Conservation (phyloP, 2,797 vertebrate species). For the Philypnodon macrostomus region DNA sequence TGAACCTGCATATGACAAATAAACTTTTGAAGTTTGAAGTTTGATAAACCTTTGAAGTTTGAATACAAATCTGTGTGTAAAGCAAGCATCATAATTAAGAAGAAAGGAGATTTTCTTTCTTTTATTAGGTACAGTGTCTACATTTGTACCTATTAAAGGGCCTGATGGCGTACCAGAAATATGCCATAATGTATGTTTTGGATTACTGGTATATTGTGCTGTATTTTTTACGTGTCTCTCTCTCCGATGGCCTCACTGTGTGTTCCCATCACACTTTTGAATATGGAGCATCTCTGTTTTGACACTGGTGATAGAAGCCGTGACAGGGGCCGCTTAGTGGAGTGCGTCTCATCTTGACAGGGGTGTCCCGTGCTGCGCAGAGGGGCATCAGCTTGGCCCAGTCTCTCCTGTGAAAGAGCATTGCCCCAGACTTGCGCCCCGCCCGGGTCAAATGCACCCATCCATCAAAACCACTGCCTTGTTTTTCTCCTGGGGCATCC, state of each 20-base stretch:
- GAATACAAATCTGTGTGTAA: too few relatives aligned
- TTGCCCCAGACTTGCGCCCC: conserved; percentile 69
- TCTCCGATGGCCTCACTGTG: conserved; percentile 22
- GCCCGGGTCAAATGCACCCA: conserved; percentile 77
- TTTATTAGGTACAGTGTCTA: too few relatives aligned
- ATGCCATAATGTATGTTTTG: background rate
- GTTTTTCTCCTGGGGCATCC: conserved; percentile 49
- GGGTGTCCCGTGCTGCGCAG: conserved; percentile 59
- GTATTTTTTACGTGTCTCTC: too few relatives aligned
- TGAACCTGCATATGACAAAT: too few relatives aligned
- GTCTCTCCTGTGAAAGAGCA: conserved; percentile 76
- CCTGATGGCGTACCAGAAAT: too few relatives aligned
- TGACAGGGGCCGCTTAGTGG: conserved; percentile 79
- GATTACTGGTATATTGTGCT: too few relatives aligned
- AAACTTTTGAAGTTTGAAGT: too few relatives aligned
- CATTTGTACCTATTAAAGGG: too few relatives aligned
- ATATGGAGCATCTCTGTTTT: conserved; percentile 77
- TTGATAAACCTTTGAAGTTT: too few relatives aligned
- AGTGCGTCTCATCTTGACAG: conserved; percentile 82
- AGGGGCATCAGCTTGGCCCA: conserved; percentile 61
- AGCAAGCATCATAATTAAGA: too few relatives aligned
- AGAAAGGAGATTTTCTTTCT: too few relatives aligned
- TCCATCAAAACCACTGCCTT: conserved; percentile 75
- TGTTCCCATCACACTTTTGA: conserved; percentile 68
- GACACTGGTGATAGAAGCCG: conserved; percentile 78